Conservation (phyloP, 2,888 invertebrate genomes). For the Brachyptera risi region DNA sequence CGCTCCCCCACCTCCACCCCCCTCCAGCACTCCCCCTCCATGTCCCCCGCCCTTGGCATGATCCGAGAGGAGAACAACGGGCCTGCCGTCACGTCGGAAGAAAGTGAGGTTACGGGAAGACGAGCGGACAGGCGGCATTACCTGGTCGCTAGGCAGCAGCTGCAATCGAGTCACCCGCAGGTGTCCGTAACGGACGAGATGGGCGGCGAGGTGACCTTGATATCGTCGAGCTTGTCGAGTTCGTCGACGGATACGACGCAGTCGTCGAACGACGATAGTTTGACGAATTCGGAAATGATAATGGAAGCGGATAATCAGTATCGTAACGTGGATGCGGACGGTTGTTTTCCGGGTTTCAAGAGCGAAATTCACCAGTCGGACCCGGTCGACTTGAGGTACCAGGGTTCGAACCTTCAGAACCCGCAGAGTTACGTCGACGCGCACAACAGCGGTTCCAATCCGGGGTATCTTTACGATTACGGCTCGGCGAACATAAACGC, state of each 20-base stretch:
- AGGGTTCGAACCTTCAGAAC: too few species aligned
- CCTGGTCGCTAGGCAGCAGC: neutral
- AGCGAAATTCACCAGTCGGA: neutral
- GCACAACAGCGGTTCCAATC: neutral
- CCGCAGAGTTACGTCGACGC: neutral
- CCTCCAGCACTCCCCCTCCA: conserved; percentile 44
- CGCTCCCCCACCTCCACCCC: conserved; percentile 48
- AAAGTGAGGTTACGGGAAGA: neutral
- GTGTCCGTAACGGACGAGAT: conserved; percentile 90
- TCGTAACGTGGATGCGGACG: neutral
- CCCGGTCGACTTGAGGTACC: neutral
- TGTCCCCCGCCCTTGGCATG: conserved; percentile 65
- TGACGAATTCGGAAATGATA: conserved; percentile 14
- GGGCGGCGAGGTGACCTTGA: conserved; percentile 76
- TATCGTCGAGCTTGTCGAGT: conserved; percentile 64
- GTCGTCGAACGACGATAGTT: conserved; percentile 34
- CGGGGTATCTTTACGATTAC: neutral
- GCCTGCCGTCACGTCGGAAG: too few species aligned
- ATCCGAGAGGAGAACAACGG: conserved; percentile 64
- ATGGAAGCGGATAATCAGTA: conserved; percentile 40
- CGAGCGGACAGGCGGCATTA: neutral
- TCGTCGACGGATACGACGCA: conserved; percentile 63
- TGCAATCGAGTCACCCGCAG: conserved; percentile 61
- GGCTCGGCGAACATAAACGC: neutral
- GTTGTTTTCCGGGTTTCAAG: neutral